These are phyloP conservation scores for Sarcophaga variegata DNA, from an alignment of 2,888 invertebrate species.

Conservation along the genomic window DNA sequence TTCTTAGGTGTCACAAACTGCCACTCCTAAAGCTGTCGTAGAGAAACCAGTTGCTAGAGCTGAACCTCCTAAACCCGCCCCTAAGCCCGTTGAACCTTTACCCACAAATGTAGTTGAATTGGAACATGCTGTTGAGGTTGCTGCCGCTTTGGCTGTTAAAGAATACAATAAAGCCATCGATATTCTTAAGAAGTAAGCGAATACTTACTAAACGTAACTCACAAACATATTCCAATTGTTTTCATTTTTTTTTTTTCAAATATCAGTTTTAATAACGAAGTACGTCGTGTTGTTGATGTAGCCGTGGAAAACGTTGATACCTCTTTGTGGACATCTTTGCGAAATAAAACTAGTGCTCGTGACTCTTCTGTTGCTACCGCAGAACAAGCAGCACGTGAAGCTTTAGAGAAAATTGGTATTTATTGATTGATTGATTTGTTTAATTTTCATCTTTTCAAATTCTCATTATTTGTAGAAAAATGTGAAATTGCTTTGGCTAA, in stretches of 20 bases:
- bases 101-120: conserved; percentile 83
- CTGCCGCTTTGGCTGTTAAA: conserved; percentile 86
- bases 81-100: conserved; percentile 78
- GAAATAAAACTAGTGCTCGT: conserved; percentile 84
- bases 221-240: conserved; percentile 1
- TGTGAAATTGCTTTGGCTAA: conserved; percentile 79
- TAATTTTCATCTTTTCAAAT: neutral
- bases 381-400: conserved; percentile 84
- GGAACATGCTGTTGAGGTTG: conserved; percentile 83
- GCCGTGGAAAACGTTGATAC: conserved; percentile 85
- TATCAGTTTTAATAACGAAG: conserved; percentile 83
- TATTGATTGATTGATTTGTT: neutral
- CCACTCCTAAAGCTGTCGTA: conserved; percentile 57
- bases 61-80: conserved; percentile 55
- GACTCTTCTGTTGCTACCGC: conserved; percentile 84
- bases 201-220: neutral
- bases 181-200: conserved; percentile 82
- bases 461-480: conserved; percentile 73
- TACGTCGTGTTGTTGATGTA: conserved; percentile 84
- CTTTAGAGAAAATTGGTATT: conserved; percentile 84
- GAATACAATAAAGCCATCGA: conserved; percentile 86
- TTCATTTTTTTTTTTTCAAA: neutral
- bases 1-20: conserved; percentile 33
- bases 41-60: conserved; percentile 38
- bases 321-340: conserved; percentile 84